Evolutionary conservation across 2,888 invertebrate genomes (phyloP).

Genomic region (Caenorhabditis sinica): DNA sequence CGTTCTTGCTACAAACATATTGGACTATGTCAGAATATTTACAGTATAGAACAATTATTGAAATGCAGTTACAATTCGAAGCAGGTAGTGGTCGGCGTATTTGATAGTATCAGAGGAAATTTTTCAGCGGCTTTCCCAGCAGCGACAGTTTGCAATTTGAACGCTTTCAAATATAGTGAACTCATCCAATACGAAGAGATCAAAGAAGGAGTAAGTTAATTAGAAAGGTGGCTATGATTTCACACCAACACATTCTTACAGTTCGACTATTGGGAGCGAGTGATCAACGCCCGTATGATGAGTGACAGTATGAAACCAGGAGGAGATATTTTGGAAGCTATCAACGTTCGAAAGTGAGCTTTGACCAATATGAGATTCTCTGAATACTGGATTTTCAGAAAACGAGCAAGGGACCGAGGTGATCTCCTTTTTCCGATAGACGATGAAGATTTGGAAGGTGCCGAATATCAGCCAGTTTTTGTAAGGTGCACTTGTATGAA

Average conservation of each 20-base stretch:
- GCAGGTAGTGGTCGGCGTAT: constrained; percentile 72
- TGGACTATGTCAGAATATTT: constrained; percentile 83
- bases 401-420: constrained; percentile 27
- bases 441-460: constrained; percentile 70
- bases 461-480: constrained; percentile 81
- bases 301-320: constrained; percentile 64
- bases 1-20: constrained; percentile 83
- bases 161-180: constrained; percentile 78
- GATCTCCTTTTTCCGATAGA: constrained; percentile 70
- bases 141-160: constrained; percentile 76
- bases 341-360: constrained; percentile 56
- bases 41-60: constrained; percentile 83
- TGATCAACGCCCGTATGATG: constrained; percentile 79
- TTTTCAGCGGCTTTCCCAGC: constrained; percentile 66
- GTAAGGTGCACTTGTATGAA: constrained; percentile 80
- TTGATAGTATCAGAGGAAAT: background rate
- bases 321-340: constrained; percentile 49
- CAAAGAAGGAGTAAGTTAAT: constrained; percentile 75
- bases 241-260: constrained; percentile 59
- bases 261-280: constrained; percentile 80
- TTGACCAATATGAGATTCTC: background rate
- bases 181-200: constrained; percentile 81
- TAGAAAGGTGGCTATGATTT: no score
- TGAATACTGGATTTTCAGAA: constrained; percentile 17
- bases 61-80: constrained; percentile 83